Base-by-base conservation (phyloP, 2,888 invertebrate species). In the Phaonia tiefii region DNA sequence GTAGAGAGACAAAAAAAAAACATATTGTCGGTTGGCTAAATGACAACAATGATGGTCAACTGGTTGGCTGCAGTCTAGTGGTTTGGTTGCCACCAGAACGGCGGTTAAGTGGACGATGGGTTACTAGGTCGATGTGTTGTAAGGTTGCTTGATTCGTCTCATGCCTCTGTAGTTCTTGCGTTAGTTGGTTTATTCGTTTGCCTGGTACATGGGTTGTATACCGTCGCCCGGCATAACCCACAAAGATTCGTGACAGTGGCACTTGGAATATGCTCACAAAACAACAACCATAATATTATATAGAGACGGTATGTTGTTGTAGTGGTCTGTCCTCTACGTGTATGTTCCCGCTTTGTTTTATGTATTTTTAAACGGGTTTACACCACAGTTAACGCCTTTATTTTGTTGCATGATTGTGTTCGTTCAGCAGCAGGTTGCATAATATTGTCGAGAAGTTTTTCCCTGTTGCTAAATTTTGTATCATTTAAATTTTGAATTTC, bases 301-400 rank as follows among this genome's bases (percentile, higher is more conserved):
- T 56, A 2, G 31, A 31, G 58, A n/a, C 37, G 49, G n/a, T 54
- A n/a, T n/a, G 7, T 31, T 74, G 25, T 69, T 66, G 22, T 65
- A 17, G 42, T 66, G 26, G 22, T 58, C 7, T 10, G 65, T 63
- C 31, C 17, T 7, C 51, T 1, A 13, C n/a, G 25, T 63, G 31
- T 31, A 31, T 42, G 63, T 63, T 63, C 22, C 22, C 42, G 25
- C 42, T 71, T 60, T 75, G 49, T 70, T 75, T 74, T 71, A 74
- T 80, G 74, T 44, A 77, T 75, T 80, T 74, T 74, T 67, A 77
- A 74, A 75, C 58, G 44, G 66, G 67, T 81, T 78, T 78, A 72
- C 72, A 78, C 81, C 78, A 75, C 78, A 78, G 78, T 79, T 81
- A 81, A 81, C 81, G 81, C 81, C 81, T 81, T 69, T 73, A 75